A percentile compares a stretch with the other conserved stretches of the same genome.
Conservation (phyloP, 2,113 vertebrate genomes). For the Cyprinodon tularosa region DNA sequence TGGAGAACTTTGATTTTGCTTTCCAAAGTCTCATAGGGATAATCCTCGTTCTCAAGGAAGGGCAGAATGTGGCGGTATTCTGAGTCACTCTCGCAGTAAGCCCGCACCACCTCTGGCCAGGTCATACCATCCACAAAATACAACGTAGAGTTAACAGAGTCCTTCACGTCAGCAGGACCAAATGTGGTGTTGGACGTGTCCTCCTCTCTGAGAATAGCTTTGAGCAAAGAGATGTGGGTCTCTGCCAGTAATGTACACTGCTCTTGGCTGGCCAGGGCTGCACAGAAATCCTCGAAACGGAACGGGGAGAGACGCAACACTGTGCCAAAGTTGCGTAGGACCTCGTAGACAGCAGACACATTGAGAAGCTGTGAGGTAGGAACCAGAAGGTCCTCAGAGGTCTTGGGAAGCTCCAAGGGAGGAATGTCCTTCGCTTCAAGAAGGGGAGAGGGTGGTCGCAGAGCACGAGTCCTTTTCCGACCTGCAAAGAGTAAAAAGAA, state of each 20-base stretch:
- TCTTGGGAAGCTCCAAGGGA: constrained; percentile 91
- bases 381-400: constrained; percentile 97
- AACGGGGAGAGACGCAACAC: constrained; percentile 96
- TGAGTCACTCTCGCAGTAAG: constrained; percentile 96
- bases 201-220: constrained; percentile 97
- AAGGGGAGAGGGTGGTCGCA: constrained; percentile 90
- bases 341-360: constrained; percentile 94
- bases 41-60: constrained; percentile 92
- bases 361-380: constrained; percentile 93
- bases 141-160: constrained; percentile 97
- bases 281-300: constrained; percentile 98
- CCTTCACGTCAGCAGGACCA: constrained; percentile 96
- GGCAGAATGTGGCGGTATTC: constrained; percentile 94
- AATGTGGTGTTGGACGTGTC: constrained; percentile 99
- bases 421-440: constrained; percentile 95
- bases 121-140: constrained; percentile 99
- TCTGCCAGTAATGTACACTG: constrained; percentile 98
- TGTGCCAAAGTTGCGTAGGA: constrained; percentile 95
- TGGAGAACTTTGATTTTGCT: constrained; percentile 98
- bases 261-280: constrained; percentile 93
- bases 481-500: constrained; percentile 68
- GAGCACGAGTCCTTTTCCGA: constrained; percentile 85
- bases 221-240: constrained; percentile 93
- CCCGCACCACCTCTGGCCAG: constrained; percentile 96
- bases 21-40: constrained; percentile 93